A percentile compares a stretch with the other conserved stretches of the same genome.
phyloP scores from a whole-genome alignment of 2,113 vertebrate species.

The Opisthocomus hoazin region DNA sequence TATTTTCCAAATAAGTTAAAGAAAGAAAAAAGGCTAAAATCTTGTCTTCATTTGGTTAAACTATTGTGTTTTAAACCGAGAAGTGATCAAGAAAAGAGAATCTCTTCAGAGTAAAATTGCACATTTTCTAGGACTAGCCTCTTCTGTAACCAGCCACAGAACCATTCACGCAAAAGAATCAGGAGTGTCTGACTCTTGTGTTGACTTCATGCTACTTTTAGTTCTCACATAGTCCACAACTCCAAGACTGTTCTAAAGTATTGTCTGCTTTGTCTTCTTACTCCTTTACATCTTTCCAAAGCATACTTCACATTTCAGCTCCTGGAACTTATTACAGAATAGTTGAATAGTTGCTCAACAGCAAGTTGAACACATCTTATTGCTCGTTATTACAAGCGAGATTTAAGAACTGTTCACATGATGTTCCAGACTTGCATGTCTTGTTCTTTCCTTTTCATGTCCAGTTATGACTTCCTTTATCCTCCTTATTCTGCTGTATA shows the following conservation, averaged over 20 bases:
- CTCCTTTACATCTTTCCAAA: neutral
- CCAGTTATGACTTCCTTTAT: neutral
- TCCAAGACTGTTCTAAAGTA: neutral
- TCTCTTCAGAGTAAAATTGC: neutral
- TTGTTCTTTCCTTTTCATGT: neutral
- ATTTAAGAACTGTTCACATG: neutral
- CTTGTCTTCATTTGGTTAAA: neutral
- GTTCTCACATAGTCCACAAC: neutral
- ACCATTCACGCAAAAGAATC: neutral
- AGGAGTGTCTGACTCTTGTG: neutral
- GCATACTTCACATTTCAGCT: neutral
- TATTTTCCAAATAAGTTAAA: neutral
- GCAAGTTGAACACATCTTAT: neutral
- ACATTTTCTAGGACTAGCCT: neutral
- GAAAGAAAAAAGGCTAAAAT: neutral
- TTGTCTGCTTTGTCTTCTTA: neutral
- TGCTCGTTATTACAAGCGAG: neutral
- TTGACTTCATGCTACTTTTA: neutral
- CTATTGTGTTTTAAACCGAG: neutral
- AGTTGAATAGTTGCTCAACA: neutral
- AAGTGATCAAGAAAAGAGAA: neutral
- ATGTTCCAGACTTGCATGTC: neutral
- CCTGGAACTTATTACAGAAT: neutral
- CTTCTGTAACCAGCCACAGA: neutral
- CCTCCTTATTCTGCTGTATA: neutral